Evolutionary conservation across 2,888 invertebrate genomes (phyloP).

Genomic region (Cataglyphis rosenhaueri): DNA sequence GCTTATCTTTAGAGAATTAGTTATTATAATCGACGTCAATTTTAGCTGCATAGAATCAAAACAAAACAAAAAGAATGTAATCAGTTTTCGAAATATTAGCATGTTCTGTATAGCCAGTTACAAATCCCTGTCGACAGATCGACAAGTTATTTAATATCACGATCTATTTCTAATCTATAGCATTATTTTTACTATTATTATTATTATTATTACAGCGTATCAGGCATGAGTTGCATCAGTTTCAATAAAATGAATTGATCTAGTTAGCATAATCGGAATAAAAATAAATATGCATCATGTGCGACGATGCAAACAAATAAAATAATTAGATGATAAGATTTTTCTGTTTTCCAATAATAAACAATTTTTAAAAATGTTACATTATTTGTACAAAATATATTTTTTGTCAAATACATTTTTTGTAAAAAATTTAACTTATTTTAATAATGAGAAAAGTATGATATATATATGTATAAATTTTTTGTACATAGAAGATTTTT

Average conservation of each 20-base stretch:
- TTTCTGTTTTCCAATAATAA: neutral
- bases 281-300: neutral
- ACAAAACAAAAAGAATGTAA: neutral
- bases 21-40: neutral
- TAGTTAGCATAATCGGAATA: neutral
- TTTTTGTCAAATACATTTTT: neutral
- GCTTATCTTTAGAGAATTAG: neutral
- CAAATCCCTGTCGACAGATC: constrained; percentile 4
- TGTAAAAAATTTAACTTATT: neutral
- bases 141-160: neutral
- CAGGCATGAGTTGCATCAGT: constrained; percentile 4
- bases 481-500: neutral
- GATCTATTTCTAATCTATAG: neutral
- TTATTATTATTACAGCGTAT: neutral
- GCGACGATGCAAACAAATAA: neutral
- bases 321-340: neutral
- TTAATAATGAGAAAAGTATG: neutral
- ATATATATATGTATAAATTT: neutral
- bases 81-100: neutral
- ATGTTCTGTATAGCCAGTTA: neutral
- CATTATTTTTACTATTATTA: neutral
- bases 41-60: neutral
- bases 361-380: neutral
- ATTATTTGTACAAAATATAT: neutral
- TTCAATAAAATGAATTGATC: constrained; percentile 9